Percentiles rank a stretch among this genome's conserved stretches.
phyloP scores from a whole-genome alignment of 2,113 vertebrate species.

The Tympanuchus pallidicinctus region DNA sequence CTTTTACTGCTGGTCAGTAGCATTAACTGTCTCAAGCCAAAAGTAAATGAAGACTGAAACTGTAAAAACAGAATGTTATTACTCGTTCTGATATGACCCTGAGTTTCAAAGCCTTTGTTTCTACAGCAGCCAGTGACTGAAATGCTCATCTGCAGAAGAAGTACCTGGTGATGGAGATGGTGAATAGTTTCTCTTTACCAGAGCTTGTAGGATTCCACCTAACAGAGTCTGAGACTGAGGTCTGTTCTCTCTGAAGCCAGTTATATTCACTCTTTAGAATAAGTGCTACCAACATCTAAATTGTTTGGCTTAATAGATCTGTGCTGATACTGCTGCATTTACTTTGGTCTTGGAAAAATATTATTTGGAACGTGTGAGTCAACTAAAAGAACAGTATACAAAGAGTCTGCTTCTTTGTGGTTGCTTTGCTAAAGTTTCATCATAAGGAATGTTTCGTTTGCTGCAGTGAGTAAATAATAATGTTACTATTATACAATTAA shows the following conservation, averaged over 20 bases:
- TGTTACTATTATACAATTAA: too few relatives aligned
- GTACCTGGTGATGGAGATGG: neutral
- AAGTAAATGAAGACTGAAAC: conserved; percentile 1
- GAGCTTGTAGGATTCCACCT: neutral
- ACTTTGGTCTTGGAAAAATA: conserved; percentile 61
- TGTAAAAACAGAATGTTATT: neutral
- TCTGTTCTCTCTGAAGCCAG: conserved; percentile 1
- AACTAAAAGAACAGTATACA: conserved; percentile 61
- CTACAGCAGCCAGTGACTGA: neutral
- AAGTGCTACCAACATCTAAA: neutral
- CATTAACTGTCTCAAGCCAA: neutral
- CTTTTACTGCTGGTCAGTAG: conserved; percentile 56
- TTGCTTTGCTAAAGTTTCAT: conserved; percentile 42
- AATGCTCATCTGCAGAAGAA: neutral
- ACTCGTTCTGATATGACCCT: neutral
- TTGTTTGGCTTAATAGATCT: conserved; percentile 54
- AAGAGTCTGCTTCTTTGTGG: conserved; percentile 61
- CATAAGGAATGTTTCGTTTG: neutral
- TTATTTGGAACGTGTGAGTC: conserved; percentile 39
- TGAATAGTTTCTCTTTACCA: neutral
- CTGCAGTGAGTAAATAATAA: neutral
- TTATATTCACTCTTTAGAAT: conserved; percentile 22
- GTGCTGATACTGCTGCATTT: conserved; percentile 62
- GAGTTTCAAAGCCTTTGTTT: conserved; percentile 6
- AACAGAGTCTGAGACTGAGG: conserved; percentile 11